phyloP scores from a whole-genome alignment of 1,140 invertebrate species.

The Sinella curviseta region DNA sequence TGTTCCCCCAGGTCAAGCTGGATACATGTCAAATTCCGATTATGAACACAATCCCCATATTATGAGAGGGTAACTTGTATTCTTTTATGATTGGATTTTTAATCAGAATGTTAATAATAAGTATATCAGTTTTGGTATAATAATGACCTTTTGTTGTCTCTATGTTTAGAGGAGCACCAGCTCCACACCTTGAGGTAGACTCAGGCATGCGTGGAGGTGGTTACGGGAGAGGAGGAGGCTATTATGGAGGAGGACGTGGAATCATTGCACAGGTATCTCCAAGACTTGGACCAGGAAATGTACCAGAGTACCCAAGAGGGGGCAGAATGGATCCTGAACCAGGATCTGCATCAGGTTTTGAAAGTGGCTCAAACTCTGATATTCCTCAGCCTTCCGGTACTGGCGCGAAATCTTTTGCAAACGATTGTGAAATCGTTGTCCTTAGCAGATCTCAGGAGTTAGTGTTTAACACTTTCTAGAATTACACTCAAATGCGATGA shows the following conservation, averaged over 20 bases:
- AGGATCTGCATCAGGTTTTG: neutral
- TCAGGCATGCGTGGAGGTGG: neutral
- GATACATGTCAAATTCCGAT: too few species aligned
- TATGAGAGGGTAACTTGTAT: too few species aligned
- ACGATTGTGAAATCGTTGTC: conserved; percentile 86
- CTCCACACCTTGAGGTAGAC: neutral
- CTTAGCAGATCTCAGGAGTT: conserved; percentile 76
- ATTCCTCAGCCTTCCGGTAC: too few species aligned
- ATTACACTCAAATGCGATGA: too few species aligned
- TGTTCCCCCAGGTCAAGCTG: neutral
- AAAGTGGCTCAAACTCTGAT: neutral
- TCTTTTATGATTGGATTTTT: too few species aligned
- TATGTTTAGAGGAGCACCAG: too few species aligned
- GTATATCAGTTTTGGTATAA: too few species aligned
- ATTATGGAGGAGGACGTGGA: neutral
- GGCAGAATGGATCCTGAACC: too few species aligned
- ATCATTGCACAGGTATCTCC: neutral
- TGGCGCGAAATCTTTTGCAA: conserved; percentile 52
- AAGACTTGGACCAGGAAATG: neutral
- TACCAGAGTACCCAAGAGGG: too few species aligned
- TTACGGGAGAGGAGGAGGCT: neutral
- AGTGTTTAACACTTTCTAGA: conserved; percentile 53
- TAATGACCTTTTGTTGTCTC: too few species aligned
- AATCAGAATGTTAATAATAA: too few species aligned
- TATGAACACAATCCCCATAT: too few species aligned